These are phyloP conservation scores for Pararge aegeria DNA, from an alignment of 1,140 invertebrate species.

Conservation along the genomic window DNA sequence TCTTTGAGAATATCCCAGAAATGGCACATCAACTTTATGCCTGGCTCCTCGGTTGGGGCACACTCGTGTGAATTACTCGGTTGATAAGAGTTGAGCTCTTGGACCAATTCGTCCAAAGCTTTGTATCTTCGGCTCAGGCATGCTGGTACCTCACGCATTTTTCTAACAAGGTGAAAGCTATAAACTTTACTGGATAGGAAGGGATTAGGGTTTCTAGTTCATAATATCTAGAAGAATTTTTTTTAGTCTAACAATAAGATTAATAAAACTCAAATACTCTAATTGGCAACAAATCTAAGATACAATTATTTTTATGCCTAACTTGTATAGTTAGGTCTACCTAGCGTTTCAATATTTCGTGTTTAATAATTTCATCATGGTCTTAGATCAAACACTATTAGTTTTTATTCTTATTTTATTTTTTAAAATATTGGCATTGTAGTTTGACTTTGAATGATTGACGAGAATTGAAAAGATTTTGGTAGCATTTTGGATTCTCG, in stretches of 20 bases:
- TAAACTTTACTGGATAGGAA: too few relatives aligned
- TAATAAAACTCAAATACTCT: too few relatives aligned
- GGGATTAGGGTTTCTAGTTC: too few relatives aligned
- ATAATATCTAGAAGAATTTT: too few relatives aligned
- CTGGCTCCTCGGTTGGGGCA: conserved; percentile 31
- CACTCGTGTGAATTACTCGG: conserved; percentile 16
- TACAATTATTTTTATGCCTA: too few relatives aligned
- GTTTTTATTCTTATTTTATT: background rate
- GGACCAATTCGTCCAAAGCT: conserved; percentile 50
- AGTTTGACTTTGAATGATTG: background rate
- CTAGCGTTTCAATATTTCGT: background rate
- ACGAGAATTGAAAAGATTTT: background rate
- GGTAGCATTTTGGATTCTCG: too few relatives aligned
- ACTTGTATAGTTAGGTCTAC: too few relatives aligned
- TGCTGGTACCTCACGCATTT: conserved; percentile 53
- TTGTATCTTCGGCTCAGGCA: conserved; percentile 53
- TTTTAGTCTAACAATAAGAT: too few relatives aligned
- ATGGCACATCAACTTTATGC: conserved; percentile 56
- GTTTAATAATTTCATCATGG: conserved; percentile 4
- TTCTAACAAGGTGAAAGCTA: conserved; percentile 7
- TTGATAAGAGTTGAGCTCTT: conserved; percentile 36
- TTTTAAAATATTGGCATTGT: background rate
- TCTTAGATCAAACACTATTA: conserved; percentile 9
- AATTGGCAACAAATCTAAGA: too few relatives aligned
- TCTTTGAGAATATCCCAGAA: conserved; percentile 70